These are phyloP conservation scores for Cephalopterus ornatus DNA, from an alignment of 2,113 vertebrate species.

Conservation along the genomic window DNA sequence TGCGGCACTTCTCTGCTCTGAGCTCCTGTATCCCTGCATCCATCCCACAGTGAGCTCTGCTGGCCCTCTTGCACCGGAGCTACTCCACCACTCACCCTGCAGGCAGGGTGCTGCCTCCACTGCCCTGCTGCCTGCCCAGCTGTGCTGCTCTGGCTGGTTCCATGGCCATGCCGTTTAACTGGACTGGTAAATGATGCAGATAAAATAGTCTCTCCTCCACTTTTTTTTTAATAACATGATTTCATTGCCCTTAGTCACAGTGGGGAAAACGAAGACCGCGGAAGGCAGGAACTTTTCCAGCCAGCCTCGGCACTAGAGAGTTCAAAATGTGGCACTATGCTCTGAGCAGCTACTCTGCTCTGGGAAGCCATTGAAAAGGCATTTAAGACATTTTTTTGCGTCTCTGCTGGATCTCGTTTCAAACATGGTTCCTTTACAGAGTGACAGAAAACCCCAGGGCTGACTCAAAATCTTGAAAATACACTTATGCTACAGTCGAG, in stretches of 20 bases:
- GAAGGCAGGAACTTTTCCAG: background rate
- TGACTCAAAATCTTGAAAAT: background rate
- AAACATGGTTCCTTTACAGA: background rate
- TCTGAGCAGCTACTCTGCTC: background rate
- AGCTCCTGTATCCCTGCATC: accelerated
- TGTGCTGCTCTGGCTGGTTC: background rate
- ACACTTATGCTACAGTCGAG: background rate
- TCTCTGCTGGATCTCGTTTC: background rate
- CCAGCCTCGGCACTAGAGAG: background rate
- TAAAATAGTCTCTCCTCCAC: background rate
- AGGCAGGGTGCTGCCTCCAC: background rate
- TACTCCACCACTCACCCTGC: accelerated
- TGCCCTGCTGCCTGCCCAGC: background rate
- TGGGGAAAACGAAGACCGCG: accelerated
- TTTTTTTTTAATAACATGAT: background rate
- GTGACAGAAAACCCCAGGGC: background rate
- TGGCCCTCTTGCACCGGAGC: background rate
- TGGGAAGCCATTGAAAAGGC: background rate
- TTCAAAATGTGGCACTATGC: accelerated
- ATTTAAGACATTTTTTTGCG: background rate
- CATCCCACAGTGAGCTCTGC: background rate
- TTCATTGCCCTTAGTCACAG: background rate
- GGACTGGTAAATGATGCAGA: background rate
- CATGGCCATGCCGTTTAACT: background rate
- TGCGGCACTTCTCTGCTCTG: background rate